A percentile compares a stretch with the other conserved stretches of the same genome.
These are phyloP conservation scores for Ypsolopha sequella DNA, from an alignment of 2,888 invertebrate genomes.

Conservation along the genomic window DNA sequence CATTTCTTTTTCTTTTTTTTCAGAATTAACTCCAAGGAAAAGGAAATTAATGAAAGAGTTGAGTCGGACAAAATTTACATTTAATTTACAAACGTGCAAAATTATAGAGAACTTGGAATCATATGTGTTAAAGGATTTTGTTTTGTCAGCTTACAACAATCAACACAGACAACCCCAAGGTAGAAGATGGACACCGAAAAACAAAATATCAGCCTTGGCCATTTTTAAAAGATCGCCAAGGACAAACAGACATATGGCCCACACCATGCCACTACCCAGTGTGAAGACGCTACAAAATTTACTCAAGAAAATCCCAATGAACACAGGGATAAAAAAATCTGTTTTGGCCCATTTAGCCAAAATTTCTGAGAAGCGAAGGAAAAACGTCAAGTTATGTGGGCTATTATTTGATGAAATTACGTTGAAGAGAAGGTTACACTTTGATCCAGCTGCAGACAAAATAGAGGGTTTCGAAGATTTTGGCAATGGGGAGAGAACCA, in stretches of 20 bases:
- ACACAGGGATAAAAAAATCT: constrained; percentile 4
- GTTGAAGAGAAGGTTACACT: constrained; percentile 9
- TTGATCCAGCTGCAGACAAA: constrained; percentile 7
- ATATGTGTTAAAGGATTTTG: background rate
- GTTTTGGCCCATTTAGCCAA: constrained; percentile 5
- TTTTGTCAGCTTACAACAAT: background rate
- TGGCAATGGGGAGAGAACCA: constrained; percentile 3
- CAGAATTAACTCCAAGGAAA: too few species aligned
- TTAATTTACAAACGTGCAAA: too few species aligned
- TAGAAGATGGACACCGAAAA: background rate
- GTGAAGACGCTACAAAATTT: constrained; percentile 5
- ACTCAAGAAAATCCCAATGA: constrained; percentile 6
- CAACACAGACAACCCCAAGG: background rate
- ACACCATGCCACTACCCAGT: constrained; percentile 6
- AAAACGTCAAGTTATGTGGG: constrained; percentile 8
- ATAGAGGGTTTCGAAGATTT: constrained; percentile 12
- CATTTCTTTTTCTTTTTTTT: too few species aligned
- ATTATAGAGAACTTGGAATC: too few species aligned
- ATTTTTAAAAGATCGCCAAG: constrained; percentile 10
- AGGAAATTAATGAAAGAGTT: too few species aligned
- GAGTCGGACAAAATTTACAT: too few species aligned
- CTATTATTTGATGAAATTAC: constrained; percentile 15
- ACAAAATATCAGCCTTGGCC: background rate
- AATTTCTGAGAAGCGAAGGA: constrained; percentile 1
- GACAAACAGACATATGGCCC: constrained; percentile 5